A percentile compares a stretch with the other conserved stretches of the same genome.
phyloP scores from a whole-genome alignment of 2,797 vertebrate species.

The Amphiprion clarkii region DNA sequence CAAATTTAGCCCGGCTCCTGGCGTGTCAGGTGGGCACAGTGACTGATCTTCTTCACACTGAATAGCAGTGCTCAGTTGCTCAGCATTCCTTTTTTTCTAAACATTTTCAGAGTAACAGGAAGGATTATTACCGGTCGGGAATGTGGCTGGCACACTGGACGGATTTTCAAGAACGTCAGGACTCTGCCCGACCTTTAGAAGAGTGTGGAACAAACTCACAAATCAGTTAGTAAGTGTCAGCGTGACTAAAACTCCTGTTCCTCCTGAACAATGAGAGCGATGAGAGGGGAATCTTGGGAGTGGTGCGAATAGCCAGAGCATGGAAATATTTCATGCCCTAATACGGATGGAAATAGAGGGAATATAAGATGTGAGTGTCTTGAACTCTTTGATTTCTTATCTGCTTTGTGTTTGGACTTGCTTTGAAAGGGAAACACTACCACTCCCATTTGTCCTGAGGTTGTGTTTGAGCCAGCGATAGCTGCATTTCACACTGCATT shows the following conservation, averaged over 20 bases:
- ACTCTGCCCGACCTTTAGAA: conserved; percentile 67
- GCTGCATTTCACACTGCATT: conserved; percentile 54
- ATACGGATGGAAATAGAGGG: conserved; percentile 49
- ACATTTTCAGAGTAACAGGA: conserved; percentile 56
- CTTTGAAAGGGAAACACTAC: conserved; percentile 54
- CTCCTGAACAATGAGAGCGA: conserved; percentile 59
- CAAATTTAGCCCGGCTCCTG: conserved; percentile 7
- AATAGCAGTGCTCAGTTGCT: conserved; percentile 30
- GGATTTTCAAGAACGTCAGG: conserved; percentile 72
- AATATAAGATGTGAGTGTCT: conserved; percentile 40
- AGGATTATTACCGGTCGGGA: conserved; percentile 60
- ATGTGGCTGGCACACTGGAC: conserved; percentile 60
- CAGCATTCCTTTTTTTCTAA: conserved; percentile 33
- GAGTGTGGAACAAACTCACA: conserved; percentile 71
- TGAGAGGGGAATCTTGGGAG: conserved; percentile 61
- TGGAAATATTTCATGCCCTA: conserved; percentile 63
- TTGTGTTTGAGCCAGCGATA: conserved; percentile 35
- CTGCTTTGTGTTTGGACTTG: conserved; percentile 58
- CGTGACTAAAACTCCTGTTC: conserved; percentile 55
- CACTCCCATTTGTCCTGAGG: conserved; percentile 61
- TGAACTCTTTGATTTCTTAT: conserved; percentile 57
- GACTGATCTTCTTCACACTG: conserved; percentile 35
- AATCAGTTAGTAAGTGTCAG: conserved; percentile 69
- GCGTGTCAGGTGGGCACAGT: conserved; percentile 24
- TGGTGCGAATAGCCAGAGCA: conserved; percentile 50